Base-by-base conservation (phyloP, 2,888 invertebrate species). In the Encarsia formosa region DNA sequence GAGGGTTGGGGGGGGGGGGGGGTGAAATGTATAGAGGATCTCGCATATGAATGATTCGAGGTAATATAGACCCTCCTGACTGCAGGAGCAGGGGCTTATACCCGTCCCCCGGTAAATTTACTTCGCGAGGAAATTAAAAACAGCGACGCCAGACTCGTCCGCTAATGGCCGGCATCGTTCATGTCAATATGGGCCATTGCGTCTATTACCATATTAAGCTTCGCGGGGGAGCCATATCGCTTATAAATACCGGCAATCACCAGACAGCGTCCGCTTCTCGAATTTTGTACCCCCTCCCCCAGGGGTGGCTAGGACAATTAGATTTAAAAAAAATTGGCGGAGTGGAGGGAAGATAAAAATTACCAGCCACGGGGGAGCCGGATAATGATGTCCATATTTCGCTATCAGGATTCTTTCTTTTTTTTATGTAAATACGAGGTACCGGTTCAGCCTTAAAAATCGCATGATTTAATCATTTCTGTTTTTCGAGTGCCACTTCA, bases 151-250 rank as follows among this genome's bases (percentile, higher is more conserved):
- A 62, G 65, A 62, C 63, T 56, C 63, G 63, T 62, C 64, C 63
- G 64, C 69, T 72, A 73, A 73, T 73, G 70, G 71, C 66, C 59
- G 61, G 68, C 73, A 73, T 73, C 72, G 71, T 72, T 73, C 73
- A 73, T 71, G 73, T 73, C 73, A 73, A 73, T 72, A 73, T 73
- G 73, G 71, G 61, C 73, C 73, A 73, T 73, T 73, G 73, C 72
- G 65, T 65, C 67, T 70, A 73, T 73, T 73, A 73, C 71, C 73
- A 73, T 73, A 73, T 69, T 71, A 70, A 65, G 65, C 62, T 57
- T 52, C 60, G 58, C 57, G 41, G 41, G 49, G 34, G 47, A 51
- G 49, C n/a, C n/a, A n/a, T 69, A 72, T 73, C 64, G 71, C 68
- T 73, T 72, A 71, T 73, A 73, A 73, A 73, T 73, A 73, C 71